phyloP scores from a whole-genome alignment of 2,113 vertebrate species.

The Aptenodytes forsteri region DNA sequence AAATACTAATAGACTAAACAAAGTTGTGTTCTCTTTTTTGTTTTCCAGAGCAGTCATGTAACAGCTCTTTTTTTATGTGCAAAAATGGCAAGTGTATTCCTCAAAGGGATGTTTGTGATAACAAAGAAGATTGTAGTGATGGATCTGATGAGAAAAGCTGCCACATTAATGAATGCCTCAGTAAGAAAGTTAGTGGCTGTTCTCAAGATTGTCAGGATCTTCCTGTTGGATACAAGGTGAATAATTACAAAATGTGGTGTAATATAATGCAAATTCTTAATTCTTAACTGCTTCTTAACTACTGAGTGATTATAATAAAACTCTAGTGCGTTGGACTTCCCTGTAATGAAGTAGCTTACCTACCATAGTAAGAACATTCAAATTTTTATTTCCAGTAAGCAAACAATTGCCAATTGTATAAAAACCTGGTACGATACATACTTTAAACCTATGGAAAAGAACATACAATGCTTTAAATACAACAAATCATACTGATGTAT shows the following conservation, averaged over 20 bases:
- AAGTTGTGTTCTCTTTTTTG: conserved; percentile 52
- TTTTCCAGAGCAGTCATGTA: conserved; percentile 94
- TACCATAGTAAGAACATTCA: not conserved
- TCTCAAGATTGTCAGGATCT: conserved; percentile 97
- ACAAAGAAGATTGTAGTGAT: conserved; percentile 90
- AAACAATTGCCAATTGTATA: not conserved
- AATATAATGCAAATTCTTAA: not conserved
- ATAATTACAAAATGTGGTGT: conserved; percentile 12
- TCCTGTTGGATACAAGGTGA: conserved; percentile 93
- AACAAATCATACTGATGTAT: not conserved
- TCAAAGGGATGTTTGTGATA: conserved; percentile 84
- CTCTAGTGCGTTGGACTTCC: not conserved
- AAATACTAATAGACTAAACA: not conserved
- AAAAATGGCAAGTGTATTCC: conserved; percentile 94
- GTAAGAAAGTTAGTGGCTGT: conserved; percentile 92
- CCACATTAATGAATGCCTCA: conserved; percentile 93
- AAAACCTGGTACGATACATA: rapidly evolving
- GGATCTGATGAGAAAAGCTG: conserved; percentile 94
- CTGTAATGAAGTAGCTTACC: not conserved
- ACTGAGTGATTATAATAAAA: not conserved
- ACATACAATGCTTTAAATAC: not conserved
- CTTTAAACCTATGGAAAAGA: not conserved
- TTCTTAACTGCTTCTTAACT: not conserved
- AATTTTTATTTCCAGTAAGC: not conserved
- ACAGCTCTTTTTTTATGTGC: conserved; percentile 97